Evolutionary conservation across 2,888 invertebrate genomes (phyloP).

Genomic region (Thymelicus sylvestris): DNA sequence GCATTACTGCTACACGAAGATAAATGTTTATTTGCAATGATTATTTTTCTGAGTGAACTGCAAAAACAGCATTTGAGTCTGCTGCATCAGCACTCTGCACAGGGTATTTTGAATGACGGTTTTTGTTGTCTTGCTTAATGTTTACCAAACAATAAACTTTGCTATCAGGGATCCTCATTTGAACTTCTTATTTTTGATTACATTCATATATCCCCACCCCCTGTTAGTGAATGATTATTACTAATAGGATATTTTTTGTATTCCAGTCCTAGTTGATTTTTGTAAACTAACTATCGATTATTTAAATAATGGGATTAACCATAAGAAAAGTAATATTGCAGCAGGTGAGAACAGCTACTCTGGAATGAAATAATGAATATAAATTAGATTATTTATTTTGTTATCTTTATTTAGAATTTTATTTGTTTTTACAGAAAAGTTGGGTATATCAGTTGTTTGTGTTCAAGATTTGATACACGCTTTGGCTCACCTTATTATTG

Average conservation of each 20-base stretch:
- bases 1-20: background rate
- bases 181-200: no score
- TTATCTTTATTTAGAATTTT: slow-evolving; percentile 7
- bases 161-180: no score
- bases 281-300: slow-evolving; percentile 88
- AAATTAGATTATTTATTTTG: background rate
- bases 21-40: slow-evolving; percentile 57
- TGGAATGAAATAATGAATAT: slow-evolving; percentile 22
- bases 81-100: slow-evolving; percentile 67
- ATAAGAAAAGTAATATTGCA: slow-evolving; percentile 85
- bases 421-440: slow-evolving; percentile 78
- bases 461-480: slow-evolving; percentile 89
- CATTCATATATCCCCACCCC: no score
- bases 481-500: slow-evolving; percentile 88
- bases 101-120: slow-evolving; percentile 55
- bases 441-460: slow-evolving; percentile 78
- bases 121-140: background rate
- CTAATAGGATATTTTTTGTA: slow-evolving; percentile 43
- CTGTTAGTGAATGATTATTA: no score
- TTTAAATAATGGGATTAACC: slow-evolving; percentile 87
- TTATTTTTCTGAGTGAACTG: slow-evolving; percentile 75
- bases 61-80: slow-evolving; percentile 73
- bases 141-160: background rate
- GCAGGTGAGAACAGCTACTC: slow-evolving; percentile 77
- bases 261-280: slow-evolving; percentile 88